phyloP scores from a whole-genome alignment of 1,140 invertebrate species.

The Delia radicum region DNA sequence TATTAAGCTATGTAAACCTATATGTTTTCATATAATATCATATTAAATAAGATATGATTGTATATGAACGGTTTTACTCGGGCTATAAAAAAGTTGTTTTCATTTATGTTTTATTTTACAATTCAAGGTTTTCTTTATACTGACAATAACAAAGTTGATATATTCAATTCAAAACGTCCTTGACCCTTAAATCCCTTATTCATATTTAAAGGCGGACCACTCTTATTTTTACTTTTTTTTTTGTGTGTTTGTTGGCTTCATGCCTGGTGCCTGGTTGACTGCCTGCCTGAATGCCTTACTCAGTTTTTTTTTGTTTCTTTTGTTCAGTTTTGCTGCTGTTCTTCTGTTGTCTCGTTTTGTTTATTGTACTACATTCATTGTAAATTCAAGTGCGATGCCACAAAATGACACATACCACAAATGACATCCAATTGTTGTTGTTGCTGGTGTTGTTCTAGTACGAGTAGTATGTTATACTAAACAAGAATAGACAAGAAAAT shows the following conservation, averaged over 20 bases:
- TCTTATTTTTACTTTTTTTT: too few relatives aligned
- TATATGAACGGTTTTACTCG: too few relatives aligned
- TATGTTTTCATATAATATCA: too few relatives aligned
- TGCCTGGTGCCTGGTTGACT: not conserved
- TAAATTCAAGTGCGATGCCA: conserved; percentile 15
- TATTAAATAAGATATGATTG: too few relatives aligned
- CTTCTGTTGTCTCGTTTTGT: not conserved
- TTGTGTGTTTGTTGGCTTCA: not conserved
- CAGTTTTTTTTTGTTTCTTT: not conserved
- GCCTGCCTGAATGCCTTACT: not conserved
- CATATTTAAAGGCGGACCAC: not conserved
- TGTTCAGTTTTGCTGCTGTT: not conserved
- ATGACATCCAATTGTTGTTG: conserved; percentile 4
- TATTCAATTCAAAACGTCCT: not conserved
- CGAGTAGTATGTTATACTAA: too few relatives aligned
- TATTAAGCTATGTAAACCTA: too few relatives aligned
- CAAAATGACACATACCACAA: conserved; percentile 10
- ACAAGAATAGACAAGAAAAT: conserved; percentile 14
- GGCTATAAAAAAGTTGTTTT: too few relatives aligned
- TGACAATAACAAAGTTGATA: too few relatives aligned
- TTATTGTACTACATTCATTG: not conserved
- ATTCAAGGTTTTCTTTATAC: too few relatives aligned
- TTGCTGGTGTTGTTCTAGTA: too few relatives aligned
- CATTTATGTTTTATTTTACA: too few relatives aligned
- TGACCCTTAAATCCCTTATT: conserved; percentile 21